Evolutionary conservation across 53 echinoderm and acorn worm genomes (phyloP).

Genomic region (Luidia sarsii): DNA sequence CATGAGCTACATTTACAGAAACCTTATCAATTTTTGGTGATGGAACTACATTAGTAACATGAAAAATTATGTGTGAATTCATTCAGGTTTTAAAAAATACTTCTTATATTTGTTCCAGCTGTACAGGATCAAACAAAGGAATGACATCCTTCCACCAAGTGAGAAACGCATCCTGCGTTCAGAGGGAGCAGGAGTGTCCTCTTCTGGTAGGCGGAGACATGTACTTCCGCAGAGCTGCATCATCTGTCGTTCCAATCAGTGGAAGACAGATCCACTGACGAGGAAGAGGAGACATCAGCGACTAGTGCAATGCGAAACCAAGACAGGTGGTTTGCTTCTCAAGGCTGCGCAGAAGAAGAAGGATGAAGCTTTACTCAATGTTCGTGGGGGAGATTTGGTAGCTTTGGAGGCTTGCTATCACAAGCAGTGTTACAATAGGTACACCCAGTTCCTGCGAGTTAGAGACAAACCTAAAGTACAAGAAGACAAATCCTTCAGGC

Average conservation of each 20-base stretch:
- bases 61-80: no score
- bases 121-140: neutral
- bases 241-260: neutral
- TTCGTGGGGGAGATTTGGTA: conserved; percentile 26
- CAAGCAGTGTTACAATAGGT: conserved; percentile 21
- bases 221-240: neutral
- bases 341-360: neutral
- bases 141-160: neutral
- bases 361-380: neutral
- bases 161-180: no score
- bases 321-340: neutral
- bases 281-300: neutral
- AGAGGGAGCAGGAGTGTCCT: neutral
- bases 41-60: no score
- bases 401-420: conserved; percentile 53
- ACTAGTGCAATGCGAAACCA: conserved; percentile 1
- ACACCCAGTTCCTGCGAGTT: neutral
- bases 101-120: no score
- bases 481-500: neutral
- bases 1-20: no score
- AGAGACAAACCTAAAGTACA: neutral
- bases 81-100: no score
- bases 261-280: neutral
- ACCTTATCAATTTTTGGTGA: no score
- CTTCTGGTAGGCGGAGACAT: neutral